Base-by-base conservation (phyloP, 2,113 vertebrate genomes). In the Tychaedon coryphoeus region DNA sequence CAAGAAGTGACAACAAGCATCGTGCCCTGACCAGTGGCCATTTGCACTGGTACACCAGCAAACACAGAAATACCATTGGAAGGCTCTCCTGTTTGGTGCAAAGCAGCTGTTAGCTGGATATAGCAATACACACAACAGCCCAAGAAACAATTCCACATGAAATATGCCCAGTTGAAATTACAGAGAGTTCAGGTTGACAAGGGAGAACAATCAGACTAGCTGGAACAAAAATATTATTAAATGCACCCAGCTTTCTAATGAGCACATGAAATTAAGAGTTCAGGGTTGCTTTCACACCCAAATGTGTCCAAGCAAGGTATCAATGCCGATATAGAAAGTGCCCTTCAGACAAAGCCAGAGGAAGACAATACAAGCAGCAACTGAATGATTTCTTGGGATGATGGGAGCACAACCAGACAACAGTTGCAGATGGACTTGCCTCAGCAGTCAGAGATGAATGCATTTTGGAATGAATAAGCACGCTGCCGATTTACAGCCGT, bases 21-120 rank as follows among this genome's bases (percentile, higher is more conserved):
- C 1, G 0, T 26, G 45, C 4, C 10, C 22, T 22, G 5, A 19
- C 12, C 31, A 28, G 14, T 3, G 18, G 28, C 20, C 16, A n/a
- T 20, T 24, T 7, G 36, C 38, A 38, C 60, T 43, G 51, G 34
- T 8, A 17, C 36, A 56, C 34, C 50, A 57, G 29, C 23, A 67
- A 11, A 43, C 3, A 33, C 18, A 79, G 60, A 91, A 92, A 62
- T 6, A 22, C 10, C 42, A 56, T 0, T 11, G 33, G 73, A 88
- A 64, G 28, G 12, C 20, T 34, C 19, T 29, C 11, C 15, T 5
- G 5, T 31, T 53, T 54, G 29, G 23, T n/a, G 54, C n/a, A 77
- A 62, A 85, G 45, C 56, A 81, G 45, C 51, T 62, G 28, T 31
- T 78, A 56, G 66, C 20, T 73, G 31, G 36, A 25, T 24, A 70